Base-by-base conservation (phyloP, 92 coral and sea anemone genomes). In the Hydrozoanthus gracilis region DNA sequence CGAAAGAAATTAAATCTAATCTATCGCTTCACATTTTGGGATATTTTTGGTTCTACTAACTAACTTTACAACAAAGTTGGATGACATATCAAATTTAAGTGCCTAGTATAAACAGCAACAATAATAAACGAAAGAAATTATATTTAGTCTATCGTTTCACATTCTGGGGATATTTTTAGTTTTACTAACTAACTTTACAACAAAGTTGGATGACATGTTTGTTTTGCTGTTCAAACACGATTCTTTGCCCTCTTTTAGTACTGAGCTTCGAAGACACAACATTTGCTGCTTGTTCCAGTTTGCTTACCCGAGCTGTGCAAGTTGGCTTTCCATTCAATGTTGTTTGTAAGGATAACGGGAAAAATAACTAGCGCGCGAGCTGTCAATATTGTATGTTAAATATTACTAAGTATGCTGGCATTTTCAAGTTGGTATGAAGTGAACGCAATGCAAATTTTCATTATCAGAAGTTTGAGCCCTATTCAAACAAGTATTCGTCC, bases 151-250 rank as follows among this genome's bases (percentile, higher is more conserved):
- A 27, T 27, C 39, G 39, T 2, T 2, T 27, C 39, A 27, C 39
- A 27, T 27, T 27, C 39, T 27, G 5, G 7, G 15, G 49, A 15
- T 17, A n/a, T 51, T 76, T 20, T 70, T 4, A 50, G 0, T 62
- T 46, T 44, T 11, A n/a, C 10, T 65, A 65, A 80, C 60, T 65
- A 17, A 11, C 69, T 20, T 80, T 51, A 64, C 17, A 65, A 65
- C 85, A 51, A 65, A 46, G 16, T 18, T 64, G 46, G 73, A 64
- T 80, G 85, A 65, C 85, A 80, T 80, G 69, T 80, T 80, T 64
- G 60, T 48, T 80, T 80, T 80, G 35, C 10, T 65, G 74, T 64
- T 80, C 27, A 48, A 74, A 10, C 58, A 39, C 8, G 79, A 48
- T 74, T 74, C 79, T 60, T 67, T 45, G 72, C 45, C 35, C 45